These are phyloP conservation scores for Cyclura pinguis DNA, from an alignment of 2,797 vertebrate species.

Conservation along the genomic window DNA sequence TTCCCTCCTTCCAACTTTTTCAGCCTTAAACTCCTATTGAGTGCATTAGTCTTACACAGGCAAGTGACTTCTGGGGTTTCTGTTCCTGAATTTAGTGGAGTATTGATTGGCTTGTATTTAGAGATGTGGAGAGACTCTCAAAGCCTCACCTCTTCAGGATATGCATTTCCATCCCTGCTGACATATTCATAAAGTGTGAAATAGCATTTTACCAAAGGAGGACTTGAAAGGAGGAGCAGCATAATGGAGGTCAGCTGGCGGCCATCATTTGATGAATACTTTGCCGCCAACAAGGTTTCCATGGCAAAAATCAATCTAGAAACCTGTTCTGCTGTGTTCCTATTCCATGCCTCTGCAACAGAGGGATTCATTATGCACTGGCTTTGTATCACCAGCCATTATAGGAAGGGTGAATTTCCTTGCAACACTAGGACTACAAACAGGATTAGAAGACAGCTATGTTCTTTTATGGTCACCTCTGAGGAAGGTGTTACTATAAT, in stretches of 20 bases:
- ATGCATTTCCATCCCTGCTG: constrained; percentile 56
- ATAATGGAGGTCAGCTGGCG: constrained; percentile 62
- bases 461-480: constrained; percentile 32
- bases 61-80: constrained; percentile 1
- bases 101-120: constrained; percentile 50
- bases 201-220: constrained; percentile 68
- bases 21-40: not conserved
- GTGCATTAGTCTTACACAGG: not conserved
- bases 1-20: not conserved
- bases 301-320: constrained; percentile 69
- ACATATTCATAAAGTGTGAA: constrained; percentile 66
- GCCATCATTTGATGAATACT: constrained; percentile 61
- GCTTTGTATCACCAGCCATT: constrained; percentile 61
- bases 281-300: constrained; percentile 59
- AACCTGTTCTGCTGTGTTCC: constrained; percentile 53
- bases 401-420: constrained; percentile 54
- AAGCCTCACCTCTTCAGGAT: constrained; percentile 47
- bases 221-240: constrained; percentile 62
- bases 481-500: constrained; percentile 31
- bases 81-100: not conserved
- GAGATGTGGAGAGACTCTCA: constrained; percentile 51
- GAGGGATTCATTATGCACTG: constrained; percentile 48
- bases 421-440: constrained; percentile 30
- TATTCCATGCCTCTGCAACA: constrained; percentile 52
- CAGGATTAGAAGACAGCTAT: constrained; percentile 20